Evolutionary conservation across 2,797 vertebrate genomes (phyloP).

Genomic region (Paramormyrops hopkinsi): DNA sequence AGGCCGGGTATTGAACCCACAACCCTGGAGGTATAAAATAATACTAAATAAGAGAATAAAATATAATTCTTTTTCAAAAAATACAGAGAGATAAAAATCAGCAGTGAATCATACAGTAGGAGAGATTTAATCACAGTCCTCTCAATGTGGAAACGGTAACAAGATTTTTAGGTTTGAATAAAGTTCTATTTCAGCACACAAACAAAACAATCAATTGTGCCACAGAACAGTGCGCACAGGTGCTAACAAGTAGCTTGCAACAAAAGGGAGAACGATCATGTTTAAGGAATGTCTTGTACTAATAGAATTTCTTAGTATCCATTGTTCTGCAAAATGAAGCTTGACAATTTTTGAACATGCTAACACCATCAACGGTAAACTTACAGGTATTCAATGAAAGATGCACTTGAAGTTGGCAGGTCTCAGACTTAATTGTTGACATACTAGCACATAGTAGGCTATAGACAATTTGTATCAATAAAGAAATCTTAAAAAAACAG

Average conservation of each 20-base stretch:
- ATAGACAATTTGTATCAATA: background rate
- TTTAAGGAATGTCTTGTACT: background rate
- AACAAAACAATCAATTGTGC: background rate
- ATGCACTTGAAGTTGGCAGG: background rate
- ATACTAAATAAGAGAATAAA: slow-evolving; percentile 14
- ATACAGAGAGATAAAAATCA: slow-evolving; percentile 15
- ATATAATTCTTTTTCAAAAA: slow-evolving; percentile 1
- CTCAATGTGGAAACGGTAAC: slow-evolving; percentile 23
- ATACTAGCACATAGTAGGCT: background rate
- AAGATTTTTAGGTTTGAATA: slow-evolving; percentile 15
- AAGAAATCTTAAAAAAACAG: background rate
- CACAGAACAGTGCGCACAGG: background rate
- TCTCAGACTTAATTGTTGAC: background rate
- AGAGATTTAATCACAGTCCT: slow-evolving; percentile 19
- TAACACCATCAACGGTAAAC: background rate
- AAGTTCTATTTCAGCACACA: background rate
- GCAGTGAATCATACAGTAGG: slow-evolving; percentile 6
- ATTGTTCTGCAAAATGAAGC: background rate
- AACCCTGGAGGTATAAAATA: background rate
- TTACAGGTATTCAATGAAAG: background rate
- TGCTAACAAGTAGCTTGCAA: background rate
- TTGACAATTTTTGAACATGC: background rate
- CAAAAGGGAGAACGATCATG: background rate
- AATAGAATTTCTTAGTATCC: background rate
- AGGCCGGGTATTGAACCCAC: background rate